Evolutionary conservation across 2,888 invertebrate genomes (phyloP), one percentile per base, ranked within the genome.

Genomic region (Polietes domitor): DNA sequence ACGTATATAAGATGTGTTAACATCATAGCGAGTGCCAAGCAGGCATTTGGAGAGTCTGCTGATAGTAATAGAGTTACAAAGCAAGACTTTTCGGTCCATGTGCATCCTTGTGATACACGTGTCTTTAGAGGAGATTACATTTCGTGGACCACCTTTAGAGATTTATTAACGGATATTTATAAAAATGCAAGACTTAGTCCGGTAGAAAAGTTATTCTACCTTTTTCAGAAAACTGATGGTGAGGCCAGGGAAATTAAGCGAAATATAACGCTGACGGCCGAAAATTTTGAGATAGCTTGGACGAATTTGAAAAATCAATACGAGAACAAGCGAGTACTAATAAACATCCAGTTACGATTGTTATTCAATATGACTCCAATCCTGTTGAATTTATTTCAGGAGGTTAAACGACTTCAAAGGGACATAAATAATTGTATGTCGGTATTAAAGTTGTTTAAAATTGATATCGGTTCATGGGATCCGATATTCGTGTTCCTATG

Each of bases 101-200:
- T 82, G 1, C 65, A 71, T 28, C 71, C 78, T 4, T 82, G 71
- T 55, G 78, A 82, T 17, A 75, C 74, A 4, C 41, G 61, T 10
- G 32, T 55, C 19, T 79, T 79, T 24, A 28, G 61, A 21, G 78
- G 82, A 0, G 58, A 58, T 58, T 82, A 82, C 26, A 24, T 76
- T n/a, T 43, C 58, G 12, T 82, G 82, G 77, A 77, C 78, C 6
- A 70, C 77, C 0, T 82, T 82, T n/a, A 58, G 82, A 19, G 82
- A 82, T n/a, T 74, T 82, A 75, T 79, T 82, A 32, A 76, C 82
- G 0, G 82, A 78, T 0, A 53, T 82, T 19, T 82, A 76, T 41
- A 76, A 75, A 0, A 74, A 82, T 43, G 9, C 53, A 0, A 58
- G 65, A 26, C 28, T 83, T 1, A 61, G 70, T 12, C 28, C 63